phyloP scores from a whole-genome alignment of 2,113 vertebrate species.

The Gallinago media region DNA sequence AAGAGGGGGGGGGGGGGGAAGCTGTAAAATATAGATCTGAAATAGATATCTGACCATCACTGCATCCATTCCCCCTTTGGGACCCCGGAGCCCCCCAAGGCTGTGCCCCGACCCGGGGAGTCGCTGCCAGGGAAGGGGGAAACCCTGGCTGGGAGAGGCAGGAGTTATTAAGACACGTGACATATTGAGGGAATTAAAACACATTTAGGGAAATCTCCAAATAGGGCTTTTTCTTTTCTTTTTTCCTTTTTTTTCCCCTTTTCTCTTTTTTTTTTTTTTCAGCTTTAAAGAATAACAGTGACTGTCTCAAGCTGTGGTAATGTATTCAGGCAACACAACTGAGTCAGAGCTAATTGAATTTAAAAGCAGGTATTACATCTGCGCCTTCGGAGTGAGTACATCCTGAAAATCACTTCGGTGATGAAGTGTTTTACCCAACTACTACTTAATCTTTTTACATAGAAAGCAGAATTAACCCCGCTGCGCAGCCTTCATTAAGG shows the following conservation, averaged over 20 bases:
- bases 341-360: slow-evolving; percentile 82
- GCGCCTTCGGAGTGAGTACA: slow-evolving; percentile 61
- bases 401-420: slow-evolving; percentile 30
- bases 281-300: slow-evolving; percentile 25
- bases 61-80: rapidly evolving
- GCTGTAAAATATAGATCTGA: rapidly evolving
- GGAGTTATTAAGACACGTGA: slow-evolving; percentile 25
- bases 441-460: slow-evolving; percentile 36
- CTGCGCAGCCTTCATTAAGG: slow-evolving; percentile 57
- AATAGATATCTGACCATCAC: rapidly evolving
- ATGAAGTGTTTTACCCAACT: slow-evolving; percentile 55
- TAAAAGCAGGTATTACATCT: slow-evolving; percentile 80
- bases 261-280: background rate
- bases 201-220: slow-evolving; percentile 73
- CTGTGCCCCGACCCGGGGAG: rapidly evolving
- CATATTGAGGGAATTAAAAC: slow-evolving; percentile 66
- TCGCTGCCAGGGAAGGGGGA: background rate
- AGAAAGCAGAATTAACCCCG: slow-evolving; percentile 26
- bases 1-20: background rate
- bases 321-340: slow-evolving; percentile 72
- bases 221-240: background rate
- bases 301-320: slow-evolving; percentile 76
- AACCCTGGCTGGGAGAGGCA: background rate
- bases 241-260: background rate
- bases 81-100: rapidly evolving